These are phyloP conservation scores for Pseudococcus viburni DNA, from an alignment of 2,888 invertebrate genomes.

Conservation along the genomic window DNA sequence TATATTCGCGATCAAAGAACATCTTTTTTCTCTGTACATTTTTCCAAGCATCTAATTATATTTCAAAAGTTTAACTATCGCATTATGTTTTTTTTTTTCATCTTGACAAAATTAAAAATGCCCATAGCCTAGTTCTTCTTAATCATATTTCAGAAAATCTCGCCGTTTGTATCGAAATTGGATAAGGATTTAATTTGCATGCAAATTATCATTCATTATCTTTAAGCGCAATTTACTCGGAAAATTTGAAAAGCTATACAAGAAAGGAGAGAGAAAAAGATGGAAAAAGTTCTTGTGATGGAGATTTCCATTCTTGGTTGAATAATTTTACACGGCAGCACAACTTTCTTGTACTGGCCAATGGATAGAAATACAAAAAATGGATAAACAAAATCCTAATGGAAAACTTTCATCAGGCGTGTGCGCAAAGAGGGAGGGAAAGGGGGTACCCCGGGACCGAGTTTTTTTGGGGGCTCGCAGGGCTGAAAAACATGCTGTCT, in stretches of 20 bases:
- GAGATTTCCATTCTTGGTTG: too few relatives aligned
- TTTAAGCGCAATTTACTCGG: background rate
- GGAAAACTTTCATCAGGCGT: too few relatives aligned
- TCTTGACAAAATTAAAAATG: background rate
- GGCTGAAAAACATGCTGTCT: too few relatives aligned
- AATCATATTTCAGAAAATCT: slow-evolving; percentile 9
- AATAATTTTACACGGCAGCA: too few relatives aligned
- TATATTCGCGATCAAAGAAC: slow-evolving; percentile 27
- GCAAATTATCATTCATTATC: background rate
- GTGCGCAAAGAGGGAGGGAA: too few relatives aligned
- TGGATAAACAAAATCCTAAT: too few relatives aligned
- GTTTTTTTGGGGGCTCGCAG: too few relatives aligned
- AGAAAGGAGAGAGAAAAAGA: too few relatives aligned
- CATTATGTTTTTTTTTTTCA: background rate
- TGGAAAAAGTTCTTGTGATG: too few relatives aligned
- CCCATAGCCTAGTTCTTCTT: background rate
- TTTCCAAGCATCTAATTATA: background rate
- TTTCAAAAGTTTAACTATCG: background rate
- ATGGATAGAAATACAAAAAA: too few relatives aligned
- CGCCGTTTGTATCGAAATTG: background rate
- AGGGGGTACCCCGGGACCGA: too few relatives aligned
- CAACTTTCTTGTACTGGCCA: too few relatives aligned
- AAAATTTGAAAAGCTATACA: background rate
- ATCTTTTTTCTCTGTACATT: background rate
- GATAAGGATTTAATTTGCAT: slow-evolving; percentile 21